Evolutionary conservation across 1,140 invertebrate species (phyloP), one percentile per base, ranked within the genome.

Genomic region (Leptinotarsa lineolata): DNA sequence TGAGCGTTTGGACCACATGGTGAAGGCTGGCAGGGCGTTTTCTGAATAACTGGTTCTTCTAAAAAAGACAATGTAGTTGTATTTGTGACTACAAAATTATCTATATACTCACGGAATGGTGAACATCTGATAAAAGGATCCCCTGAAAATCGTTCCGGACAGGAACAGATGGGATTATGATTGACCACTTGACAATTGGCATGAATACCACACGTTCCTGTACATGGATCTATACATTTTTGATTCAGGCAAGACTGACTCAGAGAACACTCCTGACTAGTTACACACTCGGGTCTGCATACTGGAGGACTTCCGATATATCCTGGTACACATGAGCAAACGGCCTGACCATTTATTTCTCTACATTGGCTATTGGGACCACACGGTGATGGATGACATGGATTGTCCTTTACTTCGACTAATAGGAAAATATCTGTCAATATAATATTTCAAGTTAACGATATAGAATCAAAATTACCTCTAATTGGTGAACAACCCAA

Each of bases 151-250:
- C 90, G 90, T 30, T 85, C 79, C 65, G 87, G 88, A 82, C 93
- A 95, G 22, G 86, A 87, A 81, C 94, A 95, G 20, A 94, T 89
- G 5, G 89, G 87, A 79, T 84, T 88, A 69, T 89, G 88, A 75
- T 86, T 85, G 4, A 89, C 84, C 4, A 92, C 90, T 78, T 89
- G 86, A 80, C 93, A 94, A 64, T 89, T 87, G 1, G 92, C 90
- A 79, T 90, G 89, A 12, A 88, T 83, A 11, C 94, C 94, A 84
- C 94, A 96, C 15, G 90, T 89, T 70, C 92, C 92, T 15, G 89
- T 87, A 75, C 94, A 95, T n/a, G 93, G 93, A 81, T 95, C 90
- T 46, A 88, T 86, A 81, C 94, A 95, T 85, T 92, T 93, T 79
- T 93, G 89, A 83, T 92, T 91, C 20, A 93, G 87, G 81, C 93